Evolutionary conservation across 2,888 invertebrate species (phyloP), one percentile per base, ranked within the genome.

Genomic region (Ditula angustiorana): DNA sequence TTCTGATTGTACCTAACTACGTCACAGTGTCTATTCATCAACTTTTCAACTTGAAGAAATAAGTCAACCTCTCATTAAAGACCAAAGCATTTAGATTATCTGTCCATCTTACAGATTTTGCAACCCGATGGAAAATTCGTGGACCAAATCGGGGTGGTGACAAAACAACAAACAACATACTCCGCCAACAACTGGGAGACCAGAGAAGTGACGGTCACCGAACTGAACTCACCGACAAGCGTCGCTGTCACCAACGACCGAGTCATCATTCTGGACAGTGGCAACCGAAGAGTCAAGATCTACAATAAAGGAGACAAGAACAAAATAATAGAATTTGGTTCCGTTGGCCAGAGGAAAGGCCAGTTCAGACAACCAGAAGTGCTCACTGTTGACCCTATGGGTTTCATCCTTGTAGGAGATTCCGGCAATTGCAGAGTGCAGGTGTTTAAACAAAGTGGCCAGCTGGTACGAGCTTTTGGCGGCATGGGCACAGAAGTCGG

Each of bases 361-460:
- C 96, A 96, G 77, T 95, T 96, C 78, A 93, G 95, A 76, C 95
- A 95, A 62, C 96, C 96, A 0, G 96, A 96, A 80, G 96, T 96
- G 0, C 88, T 97, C 3, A 93, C 95, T 0, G 94, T 96, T 0
- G 97, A 97, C 78, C 94, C 94, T 0, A 89, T 95, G 81, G 96
- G 96, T 0, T 96, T 95, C 79, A 95, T 97, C 37, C 86, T 96
- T 0, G 96, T 97, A 0, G 97, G 96, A 0, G 97, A 97, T 79
- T 95, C 96, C 0, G 97, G 96, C 0, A 97, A 97, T 78, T 95
- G 95, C 37, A 90, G 97, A 4, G 92, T 96, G 0, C 96, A 97
- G 82, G 94, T 97, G 7, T 97, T 96, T 79, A 94, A 95, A 65
- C 94, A 95, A 0, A 94, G 95, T 63, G 96, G 97, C 3, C 93